These are phyloP conservation scores for Euleptes europaea DNA, from an alignment of 2,113 vertebrate species.

Conservation along the genomic window DNA sequence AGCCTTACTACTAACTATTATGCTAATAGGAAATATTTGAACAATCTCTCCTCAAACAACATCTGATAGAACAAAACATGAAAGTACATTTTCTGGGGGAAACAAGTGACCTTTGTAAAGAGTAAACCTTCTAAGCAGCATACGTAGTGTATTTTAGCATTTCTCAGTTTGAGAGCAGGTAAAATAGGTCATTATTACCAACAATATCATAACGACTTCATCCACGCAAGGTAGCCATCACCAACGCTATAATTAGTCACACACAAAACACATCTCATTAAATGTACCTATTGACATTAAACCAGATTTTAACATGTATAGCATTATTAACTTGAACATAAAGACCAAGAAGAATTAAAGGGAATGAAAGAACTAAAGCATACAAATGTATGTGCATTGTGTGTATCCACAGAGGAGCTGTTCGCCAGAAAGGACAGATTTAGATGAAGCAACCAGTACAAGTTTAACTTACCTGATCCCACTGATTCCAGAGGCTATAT, in stretches of 20 bases:
- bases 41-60: neutral
- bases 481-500: neutral
- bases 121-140: conserved; percentile 1
- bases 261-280: neutral
- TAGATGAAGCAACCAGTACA: neutral
- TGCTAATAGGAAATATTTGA: neutral
- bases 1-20: neutral
- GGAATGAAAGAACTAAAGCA: neutral
- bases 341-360: neutral
- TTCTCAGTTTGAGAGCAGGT: neutral
- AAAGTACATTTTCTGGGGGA: conserved; percentile 9
- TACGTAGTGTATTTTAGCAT: neutral
- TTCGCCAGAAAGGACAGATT: neutral
- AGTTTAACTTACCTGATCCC: neutral
- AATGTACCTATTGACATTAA: neutral
- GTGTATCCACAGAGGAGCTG: rapidly evolving
- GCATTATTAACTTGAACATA: neutral
- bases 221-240: neutral
- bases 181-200: neutral
- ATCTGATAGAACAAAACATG: neutral
- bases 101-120: neutral
- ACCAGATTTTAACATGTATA: rapidly evolving
- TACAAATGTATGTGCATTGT: neutral
- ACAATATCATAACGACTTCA: neutral
- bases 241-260: neutral